Evolutionary conservation across 2,888 invertebrate genomes (phyloP), one percentile per base, ranked within the genome.

Genomic region (Erebia aethiops): DNA sequence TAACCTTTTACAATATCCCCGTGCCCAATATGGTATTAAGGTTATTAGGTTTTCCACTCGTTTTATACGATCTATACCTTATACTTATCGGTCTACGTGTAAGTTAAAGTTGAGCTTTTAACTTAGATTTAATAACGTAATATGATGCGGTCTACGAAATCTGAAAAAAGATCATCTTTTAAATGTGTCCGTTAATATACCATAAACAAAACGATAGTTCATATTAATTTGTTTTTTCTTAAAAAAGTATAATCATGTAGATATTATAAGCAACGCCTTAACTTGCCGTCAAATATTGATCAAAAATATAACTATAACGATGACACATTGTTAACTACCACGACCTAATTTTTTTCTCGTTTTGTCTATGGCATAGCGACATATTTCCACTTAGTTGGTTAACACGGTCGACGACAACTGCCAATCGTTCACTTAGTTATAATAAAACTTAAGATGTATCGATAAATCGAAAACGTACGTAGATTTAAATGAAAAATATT

Each of bases 21-120:
- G 88, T 88, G 88, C 88, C 88, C 92, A 90, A 87, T 90, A 87
- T 85, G 81, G 77, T 85, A 81, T 74, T 91, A 91, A 91, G 88
- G 82, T 86, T 88, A 88, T 92, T 91, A 91, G 90, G 89, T 91
- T 93, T 92, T 92, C 91, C 92, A 93, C 92, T 91, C 91, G 88
- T 93, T 93, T 92, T 93, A 91, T 93, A 93, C 92, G 91, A 90
- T 91, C 89, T 91, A 91, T 82, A 81, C 81, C 78, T 86, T 86
- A 80, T 89, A 35, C 35, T 35, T 35, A 91, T 88, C 85, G 80
- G 87, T 87, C 86, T 91, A 91, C 86, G 79, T 89, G 89, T 92
- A 93, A 91, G 89, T 92, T 92, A 89, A 91, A 88, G 86, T 90
- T 90, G 92, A 93, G 92, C 92, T 92, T 92, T 87, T 91, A 90